Conservation (phyloP, 2,888 invertebrate genomes). For the Thereva unica region DNA sequence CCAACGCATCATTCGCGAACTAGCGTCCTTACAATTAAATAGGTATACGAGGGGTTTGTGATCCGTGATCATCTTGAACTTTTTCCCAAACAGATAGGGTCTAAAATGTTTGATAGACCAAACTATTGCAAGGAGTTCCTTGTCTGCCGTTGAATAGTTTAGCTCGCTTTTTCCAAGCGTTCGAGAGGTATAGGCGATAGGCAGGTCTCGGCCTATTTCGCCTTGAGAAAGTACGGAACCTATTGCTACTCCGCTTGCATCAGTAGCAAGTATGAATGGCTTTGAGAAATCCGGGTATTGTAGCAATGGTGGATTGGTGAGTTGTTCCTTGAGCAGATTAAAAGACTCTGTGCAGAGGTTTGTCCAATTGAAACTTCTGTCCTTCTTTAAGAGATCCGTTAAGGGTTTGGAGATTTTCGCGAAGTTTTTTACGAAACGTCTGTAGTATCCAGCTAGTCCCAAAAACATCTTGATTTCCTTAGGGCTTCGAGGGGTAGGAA, state of each 20-base stretch:
- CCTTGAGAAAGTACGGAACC: constrained; percentile 45
- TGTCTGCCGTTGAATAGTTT: constrained; percentile 45
- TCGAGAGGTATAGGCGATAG: constrained; percentile 46
- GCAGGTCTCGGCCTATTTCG: constrained; percentile 33
- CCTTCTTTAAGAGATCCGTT: constrained; percentile 17
- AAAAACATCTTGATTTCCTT: constrained; percentile 45
- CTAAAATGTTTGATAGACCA: constrained; percentile 6
- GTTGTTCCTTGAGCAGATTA: constrained; percentile 16
- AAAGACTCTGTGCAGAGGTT: too few species aligned
- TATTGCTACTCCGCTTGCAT: constrained; percentile 45
- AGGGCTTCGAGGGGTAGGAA: constrained; percentile 39
- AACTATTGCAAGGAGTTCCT: constrained; percentile 42
- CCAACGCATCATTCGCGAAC: constrained; percentile 46
- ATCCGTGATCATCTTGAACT: constrained; percentile 47
- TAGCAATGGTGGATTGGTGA: constrained; percentile 46
- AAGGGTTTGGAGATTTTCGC: constrained; percentile 22
- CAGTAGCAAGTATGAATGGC: constrained; percentile 46
- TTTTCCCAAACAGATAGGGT: constrained; percentile 33
- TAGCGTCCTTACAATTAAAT: constrained; percentile 44
- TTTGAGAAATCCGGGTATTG: constrained; percentile 50
- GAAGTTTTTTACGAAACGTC: constrained; percentile 37
- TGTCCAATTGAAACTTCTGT: constrained; percentile 24
- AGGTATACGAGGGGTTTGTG: constrained; percentile 47
- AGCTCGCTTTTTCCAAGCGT: constrained; percentile 44
- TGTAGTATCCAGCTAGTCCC: constrained; percentile 43